Evolutionary conservation across 2,113 vertebrate genomes (phyloP).

Genomic region (Mesitornis unicolor): DNA sequence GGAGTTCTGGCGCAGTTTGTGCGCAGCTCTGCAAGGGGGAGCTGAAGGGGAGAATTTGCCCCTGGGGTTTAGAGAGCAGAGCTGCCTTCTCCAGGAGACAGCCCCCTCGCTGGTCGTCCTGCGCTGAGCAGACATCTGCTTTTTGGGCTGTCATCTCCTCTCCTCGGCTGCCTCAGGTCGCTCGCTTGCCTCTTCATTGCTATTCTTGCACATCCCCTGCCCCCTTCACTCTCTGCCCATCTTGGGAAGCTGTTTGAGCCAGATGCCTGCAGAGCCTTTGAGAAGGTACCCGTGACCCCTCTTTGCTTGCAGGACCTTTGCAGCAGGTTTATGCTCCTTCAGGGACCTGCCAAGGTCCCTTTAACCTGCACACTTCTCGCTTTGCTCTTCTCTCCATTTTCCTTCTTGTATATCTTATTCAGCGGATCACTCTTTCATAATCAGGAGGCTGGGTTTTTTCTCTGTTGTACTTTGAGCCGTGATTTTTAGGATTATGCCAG

Average conservation of each 20-base stretch:
- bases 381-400: neutral
- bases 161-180: neutral
- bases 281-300: neutral
- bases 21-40: neutral
- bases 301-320: neutral
- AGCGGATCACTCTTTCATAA: neutral
- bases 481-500: conserved; percentile 9
- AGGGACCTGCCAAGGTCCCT: neutral
- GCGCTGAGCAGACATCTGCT: neutral
- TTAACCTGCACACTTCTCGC: neutral
- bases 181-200: neutral
- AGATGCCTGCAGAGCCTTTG: neutral
- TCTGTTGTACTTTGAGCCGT: conserved; percentile 28
- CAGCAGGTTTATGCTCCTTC: neutral
- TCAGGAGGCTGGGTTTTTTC: neutral
- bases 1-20: neutral
- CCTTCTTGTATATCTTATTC: neutral
- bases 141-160: neutral
- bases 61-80: neutral
- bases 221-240: neutral
- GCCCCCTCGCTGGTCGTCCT: neutral
- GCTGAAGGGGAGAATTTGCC: neutral
- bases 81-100: neutral
- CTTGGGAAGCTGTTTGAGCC: neutral
- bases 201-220: neutral